Percentiles rank a stretch among this genome's conserved stretches.
These are phyloP conservation scores for Anthoscopus minutus DNA, from an alignment of 2,113 vertebrate genomes.

Conservation along the genomic window DNA sequence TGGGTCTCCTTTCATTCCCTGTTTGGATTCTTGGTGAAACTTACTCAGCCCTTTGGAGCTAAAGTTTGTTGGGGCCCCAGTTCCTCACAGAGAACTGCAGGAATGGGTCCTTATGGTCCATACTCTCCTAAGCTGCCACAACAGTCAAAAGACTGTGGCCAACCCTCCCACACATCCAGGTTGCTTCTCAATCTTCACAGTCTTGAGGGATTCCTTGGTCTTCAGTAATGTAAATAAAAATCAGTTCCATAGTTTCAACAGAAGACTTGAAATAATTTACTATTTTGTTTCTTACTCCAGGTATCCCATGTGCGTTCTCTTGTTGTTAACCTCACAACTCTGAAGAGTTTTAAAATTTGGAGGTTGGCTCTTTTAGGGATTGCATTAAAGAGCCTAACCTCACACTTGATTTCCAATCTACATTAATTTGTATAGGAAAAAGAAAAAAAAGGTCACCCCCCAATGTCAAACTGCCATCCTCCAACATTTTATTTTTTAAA, in stretches of 20 bases:
- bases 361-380: not conserved
- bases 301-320: not conserved
- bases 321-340: not conserved
- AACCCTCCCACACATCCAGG: not conserved
- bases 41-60: accelerated
- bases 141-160: not conserved
- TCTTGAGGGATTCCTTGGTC: not conserved
- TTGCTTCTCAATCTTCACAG: not conserved
- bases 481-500: not conserved
- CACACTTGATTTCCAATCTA: not conserved
- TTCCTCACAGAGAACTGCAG: not conserved
- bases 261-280: not conserved
- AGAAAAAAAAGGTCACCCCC: not conserved
- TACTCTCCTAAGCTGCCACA: not conserved
- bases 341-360: not conserved
- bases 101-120: not conserved
- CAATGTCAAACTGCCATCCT: not conserved
- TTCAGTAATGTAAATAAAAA: not conserved
- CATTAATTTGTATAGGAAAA: not conserved
- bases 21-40: not conserved
- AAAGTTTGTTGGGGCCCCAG: not conserved
- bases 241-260: not conserved
- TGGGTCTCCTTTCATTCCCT: not conserved
- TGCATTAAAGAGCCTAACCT: not conserved
- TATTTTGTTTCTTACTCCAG: not conserved